Base-by-base conservation (phyloP, 2,888 invertebrate genomes). In the Pristionchus entomophagus region DNA sequence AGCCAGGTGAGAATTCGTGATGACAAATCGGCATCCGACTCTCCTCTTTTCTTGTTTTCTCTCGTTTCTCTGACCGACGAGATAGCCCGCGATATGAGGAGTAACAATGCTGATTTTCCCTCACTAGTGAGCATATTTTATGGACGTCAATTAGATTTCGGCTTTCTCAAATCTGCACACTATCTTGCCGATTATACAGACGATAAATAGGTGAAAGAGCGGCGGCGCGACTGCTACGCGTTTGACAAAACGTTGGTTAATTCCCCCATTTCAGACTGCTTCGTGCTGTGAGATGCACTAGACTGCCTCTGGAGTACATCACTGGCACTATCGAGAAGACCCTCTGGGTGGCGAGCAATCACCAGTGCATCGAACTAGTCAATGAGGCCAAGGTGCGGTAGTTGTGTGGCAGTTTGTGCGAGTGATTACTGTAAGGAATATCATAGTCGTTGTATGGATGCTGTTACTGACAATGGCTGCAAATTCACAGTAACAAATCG, bases 221-320 rank as follows among this genome's bases (percentile, higher is more conserved):
- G 45, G 45, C 14, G 45, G 6, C 45, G 6, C 14, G 8, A 45
- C 45, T n/a, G n/a, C n/a, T n/a, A n/a, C n/a, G n/a, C n/a, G n/a
- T n/a, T n/a, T n/a, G n/a, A n/a, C n/a, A n/a, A n/a, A 22, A 69
- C 65, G 0, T 32, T 69, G 22, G 38, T 69, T 12, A 45, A 80
- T 51, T 41, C 5, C 10, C 22, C 2, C 49, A 22, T 45, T 49
- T 51, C 87, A 92, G 92, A 91, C 94, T 97, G 35, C 94, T 97
- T 88, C 95, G 96, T 12, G 95, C 96, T 89, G 96, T 97, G 0
- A 95, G 97, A 41, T 94, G 97, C 92, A 97, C 97, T 0, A 94
- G 97, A 59, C 94, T 97, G 3, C 96, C 96, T 3, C 96, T 97
- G 0, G 96, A 96, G 91, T 97, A 96, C 94, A 94, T 97, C 78